A percentile compares a stretch with the other conserved stretches of the same genome.
phyloP scores from a whole-genome alignment of 2,797 vertebrate genomes.

The Chelidonichthys spinosus region DNA sequence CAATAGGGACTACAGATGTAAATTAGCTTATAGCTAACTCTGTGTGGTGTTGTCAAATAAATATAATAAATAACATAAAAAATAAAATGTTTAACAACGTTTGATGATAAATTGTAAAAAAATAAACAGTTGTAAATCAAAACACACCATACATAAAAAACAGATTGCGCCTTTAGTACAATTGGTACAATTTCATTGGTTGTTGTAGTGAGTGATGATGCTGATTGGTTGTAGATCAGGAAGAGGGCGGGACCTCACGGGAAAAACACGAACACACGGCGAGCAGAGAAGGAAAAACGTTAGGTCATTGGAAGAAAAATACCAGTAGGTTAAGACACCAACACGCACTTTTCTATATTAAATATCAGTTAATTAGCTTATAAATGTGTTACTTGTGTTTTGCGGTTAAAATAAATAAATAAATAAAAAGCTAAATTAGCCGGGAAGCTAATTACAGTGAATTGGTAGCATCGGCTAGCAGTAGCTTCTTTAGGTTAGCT shows the following conservation, averaged over 20 bases:
- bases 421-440: too few species aligned
- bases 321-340: neutral
- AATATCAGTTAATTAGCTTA: neutral
- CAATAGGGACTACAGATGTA: too few species aligned
- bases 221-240: neutral
- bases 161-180: neutral
- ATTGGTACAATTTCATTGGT: too few species aligned
- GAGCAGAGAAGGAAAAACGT: neutral
- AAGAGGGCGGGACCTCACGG: neutral
- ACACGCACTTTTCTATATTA: neutral
- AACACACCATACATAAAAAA: too few species aligned
- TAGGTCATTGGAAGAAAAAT: neutral
- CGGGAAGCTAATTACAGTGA: neutral
- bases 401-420: too few species aligned
- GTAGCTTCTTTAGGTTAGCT: neutral
- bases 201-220: too few species aligned
- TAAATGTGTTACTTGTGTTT: too few species aligned
- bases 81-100: neutral
- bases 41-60: too few species aligned
- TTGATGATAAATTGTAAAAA: too few species aligned
- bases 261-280: too few species aligned
- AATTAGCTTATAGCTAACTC: too few species aligned
- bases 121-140: too few species aligned
- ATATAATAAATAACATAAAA: neutral
- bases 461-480: neutral